phyloP scores from a whole-genome alignment of 2,888 invertebrate species.

The Thecocarcelia acutangulata region DNA sequence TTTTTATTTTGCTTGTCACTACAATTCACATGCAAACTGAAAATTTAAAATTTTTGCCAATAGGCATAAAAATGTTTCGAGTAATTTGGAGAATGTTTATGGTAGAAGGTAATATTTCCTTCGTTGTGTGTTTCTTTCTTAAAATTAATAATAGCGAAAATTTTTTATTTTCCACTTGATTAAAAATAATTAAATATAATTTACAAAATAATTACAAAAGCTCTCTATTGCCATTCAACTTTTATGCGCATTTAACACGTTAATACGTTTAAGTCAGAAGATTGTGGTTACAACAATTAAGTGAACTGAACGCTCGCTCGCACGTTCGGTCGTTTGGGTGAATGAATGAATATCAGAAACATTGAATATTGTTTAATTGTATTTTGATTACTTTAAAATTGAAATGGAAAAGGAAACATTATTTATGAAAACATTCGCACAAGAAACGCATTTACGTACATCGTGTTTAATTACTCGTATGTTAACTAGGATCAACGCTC shows the following conservation, averaged over 20 bases:
- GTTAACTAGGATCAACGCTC: too few relatives aligned
- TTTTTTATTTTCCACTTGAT: constrained; percentile 50
- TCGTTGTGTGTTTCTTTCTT: not conserved
- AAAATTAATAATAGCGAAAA: constrained; percentile 24
- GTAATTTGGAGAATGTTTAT: constrained; percentile 31
- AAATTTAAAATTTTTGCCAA: constrained; percentile 27
- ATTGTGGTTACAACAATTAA: constrained; percentile 6
- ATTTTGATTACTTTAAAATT: constrained; percentile 39
- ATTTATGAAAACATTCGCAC: not conserved
- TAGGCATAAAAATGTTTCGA: constrained; percentile 11
- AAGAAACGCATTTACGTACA: not conserved
- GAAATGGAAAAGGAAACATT: constrained; percentile 20
- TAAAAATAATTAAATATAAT: constrained; percentile 56
- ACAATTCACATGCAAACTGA: constrained; percentile 46
- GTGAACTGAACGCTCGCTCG: too few relatives aligned
- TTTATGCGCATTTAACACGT: constrained; percentile 57
- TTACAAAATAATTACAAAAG: constrained; percentile 51
- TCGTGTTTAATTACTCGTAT: too few relatives aligned
- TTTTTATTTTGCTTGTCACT: constrained; percentile 14
- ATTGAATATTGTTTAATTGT: constrained; percentile 29
- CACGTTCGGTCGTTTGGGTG: not conserved
- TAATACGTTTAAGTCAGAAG: constrained; percentile 38
- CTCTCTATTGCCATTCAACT: constrained; percentile 47
- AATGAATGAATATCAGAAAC: constrained; percentile 18
- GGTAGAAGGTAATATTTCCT: not conserved